Percentiles rank a stretch among this genome's conserved stretches.
Conservation (phyloP, 2,113 vertebrate species). For the Brienomyrus brachyistius region DNA sequence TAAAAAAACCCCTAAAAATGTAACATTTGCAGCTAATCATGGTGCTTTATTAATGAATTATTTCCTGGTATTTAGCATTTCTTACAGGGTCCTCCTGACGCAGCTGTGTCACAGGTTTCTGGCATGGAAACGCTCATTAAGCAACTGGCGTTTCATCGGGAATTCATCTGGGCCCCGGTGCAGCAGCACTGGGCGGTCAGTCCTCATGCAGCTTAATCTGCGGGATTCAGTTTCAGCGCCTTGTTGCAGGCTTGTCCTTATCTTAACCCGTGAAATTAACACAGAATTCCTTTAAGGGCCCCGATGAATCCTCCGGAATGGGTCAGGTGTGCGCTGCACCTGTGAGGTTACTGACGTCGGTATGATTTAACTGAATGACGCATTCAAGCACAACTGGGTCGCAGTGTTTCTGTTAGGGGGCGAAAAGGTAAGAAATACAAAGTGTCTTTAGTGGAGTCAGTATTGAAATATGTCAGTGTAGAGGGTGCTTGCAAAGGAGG, state of each 20-base stretch:
- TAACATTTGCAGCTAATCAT: background rate
- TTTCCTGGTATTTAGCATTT: background rate
- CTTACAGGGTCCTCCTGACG: background rate
- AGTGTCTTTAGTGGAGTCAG: background rate
- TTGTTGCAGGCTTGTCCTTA: constrained; percentile 41
- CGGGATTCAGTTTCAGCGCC: constrained; percentile 27
- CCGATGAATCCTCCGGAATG: background rate
- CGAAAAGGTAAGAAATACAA: background rate
- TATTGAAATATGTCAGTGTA: background rate
- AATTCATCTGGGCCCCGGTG: constrained; percentile 20
- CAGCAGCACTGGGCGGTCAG: constrained; percentile 33
- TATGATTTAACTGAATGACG: background rate
- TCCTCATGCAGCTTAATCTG: constrained; percentile 36
- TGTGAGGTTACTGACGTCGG: background rate
- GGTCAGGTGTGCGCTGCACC: background rate
- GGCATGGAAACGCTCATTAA: constrained; percentile 13
- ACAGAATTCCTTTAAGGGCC: background rate
- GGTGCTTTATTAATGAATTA: background rate
- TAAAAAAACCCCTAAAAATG: background rate
- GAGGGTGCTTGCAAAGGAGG: background rate
- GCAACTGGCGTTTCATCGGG: constrained; percentile 42
- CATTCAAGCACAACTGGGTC: background rate
- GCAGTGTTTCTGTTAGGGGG: background rate
- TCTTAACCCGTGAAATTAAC: constrained; percentile 22
- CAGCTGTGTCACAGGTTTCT: constrained; percentile 36